Evolutionary conservation across 2,113 vertebrate genomes (phyloP).

Genomic region (Tetraodon nigroviridis): DNA sequence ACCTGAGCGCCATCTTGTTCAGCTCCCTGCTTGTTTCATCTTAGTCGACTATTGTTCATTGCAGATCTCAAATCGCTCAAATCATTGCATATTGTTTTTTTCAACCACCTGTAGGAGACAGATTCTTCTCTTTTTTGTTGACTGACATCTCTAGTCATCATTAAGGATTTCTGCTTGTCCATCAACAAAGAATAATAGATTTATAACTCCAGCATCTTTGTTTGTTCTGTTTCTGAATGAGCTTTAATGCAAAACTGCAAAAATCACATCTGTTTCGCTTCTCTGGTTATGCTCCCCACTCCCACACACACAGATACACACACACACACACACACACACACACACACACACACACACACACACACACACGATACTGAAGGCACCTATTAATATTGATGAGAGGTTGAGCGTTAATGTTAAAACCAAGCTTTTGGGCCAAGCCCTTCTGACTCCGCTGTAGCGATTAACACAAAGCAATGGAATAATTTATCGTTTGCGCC

Average conservation of each 20-base stretch:
- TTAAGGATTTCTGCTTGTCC: too few species aligned
- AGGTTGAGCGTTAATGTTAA: conserved; percentile 74
- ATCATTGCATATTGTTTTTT: neutral
- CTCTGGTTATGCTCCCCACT: neutral
- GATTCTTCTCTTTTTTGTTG: neutral
- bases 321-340: conserved; percentile 1
- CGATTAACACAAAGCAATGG: conserved; percentile 75
- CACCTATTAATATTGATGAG: conserved; percentile 76
- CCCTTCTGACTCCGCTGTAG: conserved; percentile 71
- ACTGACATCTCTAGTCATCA: conserved; percentile 34
- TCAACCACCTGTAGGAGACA: neutral
- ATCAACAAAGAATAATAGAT: too few species aligned
- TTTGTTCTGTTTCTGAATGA: too few species aligned
- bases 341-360: conserved; percentile 8
- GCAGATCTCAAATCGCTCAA: too few species aligned
- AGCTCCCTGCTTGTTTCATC: conserved; percentile 25
- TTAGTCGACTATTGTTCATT: too few species aligned
- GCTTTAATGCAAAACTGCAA: neutral
- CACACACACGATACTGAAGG: conserved; percentile 58
- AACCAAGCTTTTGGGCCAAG: conserved; percentile 69
- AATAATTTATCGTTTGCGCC: conserved; percentile 73
- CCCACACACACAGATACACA: neutral
- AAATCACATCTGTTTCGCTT: conserved; percentile 14
- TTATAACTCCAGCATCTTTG: too few species aligned
- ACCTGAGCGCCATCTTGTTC: conserved; percentile 28